Conservation (phyloP, 2,797 vertebrate genomes). For the Falco naumanni region DNA sequence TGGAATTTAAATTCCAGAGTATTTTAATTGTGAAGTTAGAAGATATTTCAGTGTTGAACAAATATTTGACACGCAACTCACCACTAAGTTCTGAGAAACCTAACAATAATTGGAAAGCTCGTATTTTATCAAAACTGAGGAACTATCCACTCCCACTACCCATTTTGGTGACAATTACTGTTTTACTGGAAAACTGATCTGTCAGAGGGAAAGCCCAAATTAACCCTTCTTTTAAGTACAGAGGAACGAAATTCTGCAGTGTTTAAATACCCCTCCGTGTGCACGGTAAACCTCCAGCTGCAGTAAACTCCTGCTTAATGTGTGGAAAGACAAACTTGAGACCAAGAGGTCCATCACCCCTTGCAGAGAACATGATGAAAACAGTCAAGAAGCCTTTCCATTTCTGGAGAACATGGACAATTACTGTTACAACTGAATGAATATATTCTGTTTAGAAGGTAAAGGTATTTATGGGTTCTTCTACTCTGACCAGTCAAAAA, state of each 20-base stretch:
- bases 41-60: background rate
- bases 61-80: background rate
- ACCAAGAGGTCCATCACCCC: background rate
- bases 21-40: background rate
- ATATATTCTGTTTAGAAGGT: background rate
- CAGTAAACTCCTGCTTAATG: background rate
- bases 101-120: background rate
- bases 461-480: background rate
- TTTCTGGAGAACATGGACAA: background rate
- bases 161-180: background rate
- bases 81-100: background rate
- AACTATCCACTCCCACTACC: background rate
- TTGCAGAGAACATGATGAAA: background rate
- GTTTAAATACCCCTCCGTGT: background rate
- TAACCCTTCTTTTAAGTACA: background rate
- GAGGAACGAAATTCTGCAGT: background rate
- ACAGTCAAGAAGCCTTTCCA: background rate
- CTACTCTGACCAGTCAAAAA: background rate
- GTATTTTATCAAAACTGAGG: background rate
- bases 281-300: background rate
- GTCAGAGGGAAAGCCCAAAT: background rate
- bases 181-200: background rate
- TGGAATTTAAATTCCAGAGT: background rate
- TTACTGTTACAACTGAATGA: background rate
- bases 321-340: background rate